Percentiles rank a stretch among this genome's conserved stretches.
Evolutionary conservation across 1,140 invertebrate species (phyloP).

Genomic region (Nomia melanderi): DNA sequence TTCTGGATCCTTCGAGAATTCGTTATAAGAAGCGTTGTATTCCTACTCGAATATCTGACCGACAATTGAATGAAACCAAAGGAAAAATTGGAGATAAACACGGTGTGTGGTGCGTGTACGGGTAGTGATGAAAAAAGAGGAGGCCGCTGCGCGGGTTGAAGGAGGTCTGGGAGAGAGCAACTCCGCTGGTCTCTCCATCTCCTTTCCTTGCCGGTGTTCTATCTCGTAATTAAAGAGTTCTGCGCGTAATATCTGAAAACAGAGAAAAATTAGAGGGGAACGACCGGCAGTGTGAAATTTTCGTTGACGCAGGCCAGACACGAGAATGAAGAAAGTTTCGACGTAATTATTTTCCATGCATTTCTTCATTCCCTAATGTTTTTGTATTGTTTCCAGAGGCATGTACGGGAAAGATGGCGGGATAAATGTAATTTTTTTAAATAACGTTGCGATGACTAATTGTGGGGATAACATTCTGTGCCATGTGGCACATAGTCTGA

Average conservation of each 20-base stretch:
- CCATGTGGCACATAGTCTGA: too few relatives aligned
- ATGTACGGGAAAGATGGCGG: not conserved
- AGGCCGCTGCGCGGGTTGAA: not conserved
- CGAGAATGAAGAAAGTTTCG: not conserved
- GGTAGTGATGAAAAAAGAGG: conserved; percentile 3
- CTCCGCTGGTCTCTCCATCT: conserved; percentile 46
- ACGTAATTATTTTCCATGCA: conserved; percentile 15
- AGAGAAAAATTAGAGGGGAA: conserved; percentile 54
- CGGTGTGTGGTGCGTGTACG: conserved; percentile 12
- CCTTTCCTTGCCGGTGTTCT: conserved; percentile 31
- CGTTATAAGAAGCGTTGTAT: conserved; percentile 34
- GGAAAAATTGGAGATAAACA: conserved; percentile 55
- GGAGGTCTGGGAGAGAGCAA: conserved; percentile 40
- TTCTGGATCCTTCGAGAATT: conserved; percentile 16
- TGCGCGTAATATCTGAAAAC: conserved; percentile 57
- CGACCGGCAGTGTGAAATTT: conserved; percentile 14
- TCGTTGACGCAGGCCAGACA: not conserved
- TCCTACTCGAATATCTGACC: conserved; percentile 56
- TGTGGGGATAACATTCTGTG: too few relatives aligned
- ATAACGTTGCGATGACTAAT: too few relatives aligned
- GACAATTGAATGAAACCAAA: conserved; percentile 55
- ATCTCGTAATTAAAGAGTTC: conserved; percentile 60
- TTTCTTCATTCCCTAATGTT: not conserved
- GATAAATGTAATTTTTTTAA: not conserved
- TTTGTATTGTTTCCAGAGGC: not conserved